These are phyloP conservation scores for Villa cingulata DNA, from an alignment of 2,888 invertebrate genomes.

Conservation along the genomic window DNA sequence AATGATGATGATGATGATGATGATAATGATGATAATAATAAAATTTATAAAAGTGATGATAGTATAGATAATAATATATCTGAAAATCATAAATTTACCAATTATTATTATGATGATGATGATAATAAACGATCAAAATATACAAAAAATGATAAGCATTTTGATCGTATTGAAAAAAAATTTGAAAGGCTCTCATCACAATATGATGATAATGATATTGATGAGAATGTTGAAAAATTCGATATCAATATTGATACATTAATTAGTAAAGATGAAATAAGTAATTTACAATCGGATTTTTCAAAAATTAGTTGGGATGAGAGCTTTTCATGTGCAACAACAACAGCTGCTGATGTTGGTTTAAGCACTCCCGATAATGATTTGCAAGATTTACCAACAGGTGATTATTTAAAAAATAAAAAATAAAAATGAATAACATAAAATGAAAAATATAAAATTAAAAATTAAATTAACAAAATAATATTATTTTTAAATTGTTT, in stretches of 20 bases:
- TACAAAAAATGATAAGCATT: constrained; percentile 16
- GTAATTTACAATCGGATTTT: constrained; percentile 33
- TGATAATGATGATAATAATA: neutral
- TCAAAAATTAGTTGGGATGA: constrained; percentile 37
- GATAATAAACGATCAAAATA: neutral
- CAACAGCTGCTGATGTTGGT: constrained; percentile 30
- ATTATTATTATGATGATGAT: too few relatives aligned
- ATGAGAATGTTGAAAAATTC: constrained; percentile 22
- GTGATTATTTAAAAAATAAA: constrained; percentile 20
- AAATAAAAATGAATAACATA: neutral
- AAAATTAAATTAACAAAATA: constrained; percentile 1
- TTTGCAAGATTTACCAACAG: constrained; percentile 33
- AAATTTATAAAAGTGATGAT: too few relatives aligned
- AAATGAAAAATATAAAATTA: neutral
- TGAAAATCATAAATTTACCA: neutral
- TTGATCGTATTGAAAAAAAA: constrained; percentile 29
- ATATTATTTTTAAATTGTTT: too few relatives aligned
- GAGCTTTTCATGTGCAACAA: constrained; percentile 31
- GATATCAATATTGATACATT: constrained; percentile 28
- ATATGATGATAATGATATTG: constrained; percentile 22
- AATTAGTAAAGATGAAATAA: constrained; percentile 33
- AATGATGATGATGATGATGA: neutral
- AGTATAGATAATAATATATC: neutral
- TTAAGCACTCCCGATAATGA: constrained; percentile 34
- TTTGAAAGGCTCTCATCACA: constrained; percentile 31